phyloP scores from a whole-genome alignment of 2,888 invertebrate species.

The Ashinkailepas kermadecensis region DNA sequence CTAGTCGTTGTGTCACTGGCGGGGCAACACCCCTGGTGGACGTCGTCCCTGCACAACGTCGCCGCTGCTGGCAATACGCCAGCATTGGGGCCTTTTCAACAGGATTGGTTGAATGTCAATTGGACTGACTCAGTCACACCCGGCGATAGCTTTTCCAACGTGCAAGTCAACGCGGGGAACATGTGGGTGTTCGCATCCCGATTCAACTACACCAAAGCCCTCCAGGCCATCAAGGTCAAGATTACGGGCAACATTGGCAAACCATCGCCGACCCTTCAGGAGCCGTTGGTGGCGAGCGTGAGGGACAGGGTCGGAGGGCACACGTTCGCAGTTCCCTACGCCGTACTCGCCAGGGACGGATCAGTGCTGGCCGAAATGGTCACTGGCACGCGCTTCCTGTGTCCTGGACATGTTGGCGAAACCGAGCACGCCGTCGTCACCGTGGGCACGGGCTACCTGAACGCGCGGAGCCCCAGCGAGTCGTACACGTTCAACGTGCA shows the following conservation, averaged over 20 bases:
- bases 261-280: not conserved
- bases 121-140: not conserved
- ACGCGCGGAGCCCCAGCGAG: not conserved
- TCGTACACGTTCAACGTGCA: not conserved
- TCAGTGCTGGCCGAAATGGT: conserved; percentile 71
- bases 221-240: not conserved
- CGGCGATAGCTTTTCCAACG: not conserved
- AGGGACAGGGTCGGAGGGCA: conserved; percentile 22
- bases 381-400: conserved; percentile 27
- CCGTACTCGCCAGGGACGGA: conserved; percentile 86
- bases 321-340: conserved; percentile 60
- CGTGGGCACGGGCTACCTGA: not conserved
- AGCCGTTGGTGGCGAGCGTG: not conserved
- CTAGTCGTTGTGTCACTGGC: no score
- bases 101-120: not conserved
- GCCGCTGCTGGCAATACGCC: no score
- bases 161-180: not conserved
- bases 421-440: conserved; percentile 23
- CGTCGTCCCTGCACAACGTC: no score
- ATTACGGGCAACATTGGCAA: not conserved
- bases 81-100: no score
- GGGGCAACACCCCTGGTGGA: no score
- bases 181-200: not conserved
- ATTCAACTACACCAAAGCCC: not conserved
- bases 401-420: conserved; percentile 27